Percentiles rank a stretch among this genome's conserved stretches.
These are phyloP conservation scores for Octomys mimax DNA, from an alignment of 2,797 vertebrate species.

Conservation along the genomic window DNA sequence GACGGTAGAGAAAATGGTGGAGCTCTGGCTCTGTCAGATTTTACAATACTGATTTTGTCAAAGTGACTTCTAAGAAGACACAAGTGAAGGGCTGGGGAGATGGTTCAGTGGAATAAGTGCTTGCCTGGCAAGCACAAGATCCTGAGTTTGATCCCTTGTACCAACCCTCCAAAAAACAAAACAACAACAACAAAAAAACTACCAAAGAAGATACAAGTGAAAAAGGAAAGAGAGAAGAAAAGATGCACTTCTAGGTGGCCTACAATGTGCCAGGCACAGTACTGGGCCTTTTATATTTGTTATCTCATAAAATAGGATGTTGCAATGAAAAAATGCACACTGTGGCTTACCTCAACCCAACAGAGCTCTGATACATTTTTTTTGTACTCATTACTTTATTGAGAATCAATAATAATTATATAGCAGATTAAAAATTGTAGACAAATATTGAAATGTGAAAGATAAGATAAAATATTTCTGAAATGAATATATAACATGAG, in stretches of 20 bases:
- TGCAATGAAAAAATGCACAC: neutral
- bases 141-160: no score
- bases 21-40: neutral
- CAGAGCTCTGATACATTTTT: neutral
- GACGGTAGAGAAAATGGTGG: neutral
- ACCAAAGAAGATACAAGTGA: neutral
- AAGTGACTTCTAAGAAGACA: neutral
- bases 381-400: no score
- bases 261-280: neutral
- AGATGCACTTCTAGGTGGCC: conserved; percentile 21
- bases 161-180: no score
- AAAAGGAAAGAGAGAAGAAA: neutral
- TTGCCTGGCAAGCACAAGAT: no score
- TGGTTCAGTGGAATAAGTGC: no score
- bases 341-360: neutral
- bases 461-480: no score
- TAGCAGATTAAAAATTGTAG: no score
- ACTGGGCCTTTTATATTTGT: neutral
- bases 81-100: no score
- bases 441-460: no score
- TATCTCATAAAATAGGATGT: neutral
- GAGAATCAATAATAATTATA: no score
- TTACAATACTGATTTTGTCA: neutral
- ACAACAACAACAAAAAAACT: no score
- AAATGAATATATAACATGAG: no score